Evolutionary conservation across 2,797 vertebrate genomes (phyloP).

Genomic region (Onychomys leucogaster): DNA sequence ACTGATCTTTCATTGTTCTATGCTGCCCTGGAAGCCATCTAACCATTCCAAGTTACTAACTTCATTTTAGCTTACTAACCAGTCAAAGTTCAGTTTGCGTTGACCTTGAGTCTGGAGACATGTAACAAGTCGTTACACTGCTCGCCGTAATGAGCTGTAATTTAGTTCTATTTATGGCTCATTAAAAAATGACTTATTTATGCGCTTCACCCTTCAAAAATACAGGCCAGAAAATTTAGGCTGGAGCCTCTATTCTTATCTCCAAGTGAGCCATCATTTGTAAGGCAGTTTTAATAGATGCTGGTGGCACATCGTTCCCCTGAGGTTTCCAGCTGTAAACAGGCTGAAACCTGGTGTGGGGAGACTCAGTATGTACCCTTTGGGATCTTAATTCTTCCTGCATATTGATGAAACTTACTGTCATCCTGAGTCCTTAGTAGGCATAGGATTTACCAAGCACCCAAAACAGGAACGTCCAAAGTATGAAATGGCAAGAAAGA

Average conservation of each 20-base stretch:
- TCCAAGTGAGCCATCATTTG: background rate
- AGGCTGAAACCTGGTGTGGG: background rate
- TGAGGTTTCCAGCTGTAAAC: background rate
- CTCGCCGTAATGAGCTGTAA: slow-evolving; percentile 53
- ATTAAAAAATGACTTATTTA: slow-evolving; percentile 55
- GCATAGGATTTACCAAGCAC: background rate
- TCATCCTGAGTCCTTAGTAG: background rate
- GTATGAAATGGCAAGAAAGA: background rate
- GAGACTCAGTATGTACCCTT: background rate
- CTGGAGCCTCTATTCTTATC: slow-evolving; percentile 29
- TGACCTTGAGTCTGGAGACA: slow-evolving; percentile 32
- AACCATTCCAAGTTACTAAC: slow-evolving; percentile 15
- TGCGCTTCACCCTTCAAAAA: background rate
- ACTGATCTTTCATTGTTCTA: slow-evolving; percentile 32
- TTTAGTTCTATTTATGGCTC: slow-evolving; percentile 50
- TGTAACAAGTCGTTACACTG: background rate
- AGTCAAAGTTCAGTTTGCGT: slow-evolving; percentile 49
- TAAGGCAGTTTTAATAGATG: slow-evolving; percentile 35
- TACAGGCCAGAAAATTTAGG: background rate
- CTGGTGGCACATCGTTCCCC: background rate
- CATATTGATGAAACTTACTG: background rate
- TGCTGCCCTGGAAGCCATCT: slow-evolving; percentile 14
- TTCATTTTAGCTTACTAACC: slow-evolving; percentile 8
- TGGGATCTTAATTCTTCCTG: background rate
- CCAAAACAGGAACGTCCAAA: background rate